Percentiles rank a stretch among this genome's conserved stretches.
Conservation (phyloP, 2,797 vertebrate species). For the Melanotaenia nigrans region DNA sequence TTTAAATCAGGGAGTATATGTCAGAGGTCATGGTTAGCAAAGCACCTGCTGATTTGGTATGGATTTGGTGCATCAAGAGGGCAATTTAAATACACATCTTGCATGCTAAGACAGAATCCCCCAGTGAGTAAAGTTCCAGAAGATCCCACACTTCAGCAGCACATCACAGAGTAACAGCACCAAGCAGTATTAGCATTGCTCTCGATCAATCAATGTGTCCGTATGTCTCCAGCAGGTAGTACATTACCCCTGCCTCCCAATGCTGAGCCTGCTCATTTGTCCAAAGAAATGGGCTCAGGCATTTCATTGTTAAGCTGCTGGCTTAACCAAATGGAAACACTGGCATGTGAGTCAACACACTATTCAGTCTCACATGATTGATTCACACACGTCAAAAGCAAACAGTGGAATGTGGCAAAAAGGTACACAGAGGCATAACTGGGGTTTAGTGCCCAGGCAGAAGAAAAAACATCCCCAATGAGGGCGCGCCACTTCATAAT, state of each 20-base stretch:
- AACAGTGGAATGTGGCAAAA: slow-evolving; percentile 82
- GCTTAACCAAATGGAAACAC: slow-evolving; percentile 84
- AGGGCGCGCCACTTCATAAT: slow-evolving; percentile 72
- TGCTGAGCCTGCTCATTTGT: slow-evolving; percentile 77
- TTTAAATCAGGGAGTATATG: slow-evolving; percentile 3
- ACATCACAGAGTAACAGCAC: slow-evolving; percentile 12
- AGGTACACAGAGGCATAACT: slow-evolving; percentile 81
- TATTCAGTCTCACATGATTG: slow-evolving; percentile 81
- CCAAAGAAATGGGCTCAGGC: slow-evolving; percentile 71
- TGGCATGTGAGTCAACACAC: slow-evolving; percentile 81
- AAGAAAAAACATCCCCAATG: slow-evolving; percentile 74
- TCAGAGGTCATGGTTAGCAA: slow-evolving; percentile 12
- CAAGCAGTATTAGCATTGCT: not conserved
- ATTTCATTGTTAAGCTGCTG: slow-evolving; percentile 75
- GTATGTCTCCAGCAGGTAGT: slow-evolving; percentile 56
- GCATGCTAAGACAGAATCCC: not conserved
- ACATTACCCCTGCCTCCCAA: slow-evolving; percentile 53
- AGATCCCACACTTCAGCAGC: not conserved
- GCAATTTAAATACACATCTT: slow-evolving; percentile 13
- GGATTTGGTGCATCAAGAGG: not conserved
- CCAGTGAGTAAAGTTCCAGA: not conserved
- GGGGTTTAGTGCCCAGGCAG: slow-evolving; percentile 76
- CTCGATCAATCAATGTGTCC: slow-evolving; percentile 19
- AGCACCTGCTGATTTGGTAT: not conserved
- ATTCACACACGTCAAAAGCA: slow-evolving; percentile 82